phyloP scores from a whole-genome alignment of 1,140 invertebrate species.

The Lucilia sericata region DNA sequence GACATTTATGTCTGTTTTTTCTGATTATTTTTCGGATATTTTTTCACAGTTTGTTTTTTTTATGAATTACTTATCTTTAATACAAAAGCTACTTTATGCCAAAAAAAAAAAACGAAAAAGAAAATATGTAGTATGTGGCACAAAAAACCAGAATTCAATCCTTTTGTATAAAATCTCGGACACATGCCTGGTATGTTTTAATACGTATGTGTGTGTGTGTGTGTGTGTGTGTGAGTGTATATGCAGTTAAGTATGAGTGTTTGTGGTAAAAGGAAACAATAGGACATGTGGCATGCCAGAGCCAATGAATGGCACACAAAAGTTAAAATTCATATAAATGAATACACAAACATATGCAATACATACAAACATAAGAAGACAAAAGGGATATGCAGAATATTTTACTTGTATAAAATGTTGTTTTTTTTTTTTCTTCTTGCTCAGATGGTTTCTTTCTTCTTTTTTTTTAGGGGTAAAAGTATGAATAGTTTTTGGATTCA shows the following conservation, averaged over 20 bases:
- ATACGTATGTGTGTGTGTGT: neutral
- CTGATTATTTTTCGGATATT: neutral
- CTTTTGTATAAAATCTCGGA: constrained; percentile 6
- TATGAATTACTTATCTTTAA: neutral
- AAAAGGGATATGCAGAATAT: constrained; percentile 14
- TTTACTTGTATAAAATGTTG: neutral
- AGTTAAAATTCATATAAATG: constrained; percentile 18
- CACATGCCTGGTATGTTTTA: neutral
- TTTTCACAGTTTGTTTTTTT: neutral
- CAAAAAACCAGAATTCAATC: neutral
- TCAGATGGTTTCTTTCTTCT: neutral
- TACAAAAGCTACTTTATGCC: neutral
- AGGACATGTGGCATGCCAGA: neutral
- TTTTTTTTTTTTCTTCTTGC: neutral
- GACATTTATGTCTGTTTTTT: neutral
- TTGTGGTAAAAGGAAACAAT: neutral
- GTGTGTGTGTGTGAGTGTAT: neutral
- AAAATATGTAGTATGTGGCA: neutral
- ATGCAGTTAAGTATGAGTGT: neutral
- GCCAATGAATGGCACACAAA: neutral
- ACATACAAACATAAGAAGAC: neutral
- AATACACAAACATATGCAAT: constrained; percentile 6
- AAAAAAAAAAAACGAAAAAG: neutral
- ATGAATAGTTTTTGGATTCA: constrained; percentile 15
- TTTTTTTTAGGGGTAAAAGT: neutral